A percentile compares a stretch with the other conserved stretches of the same genome.
phyloP scores from a whole-genome alignment of 2,797 vertebrate genomes.

The Clamator glandarius region DNA sequence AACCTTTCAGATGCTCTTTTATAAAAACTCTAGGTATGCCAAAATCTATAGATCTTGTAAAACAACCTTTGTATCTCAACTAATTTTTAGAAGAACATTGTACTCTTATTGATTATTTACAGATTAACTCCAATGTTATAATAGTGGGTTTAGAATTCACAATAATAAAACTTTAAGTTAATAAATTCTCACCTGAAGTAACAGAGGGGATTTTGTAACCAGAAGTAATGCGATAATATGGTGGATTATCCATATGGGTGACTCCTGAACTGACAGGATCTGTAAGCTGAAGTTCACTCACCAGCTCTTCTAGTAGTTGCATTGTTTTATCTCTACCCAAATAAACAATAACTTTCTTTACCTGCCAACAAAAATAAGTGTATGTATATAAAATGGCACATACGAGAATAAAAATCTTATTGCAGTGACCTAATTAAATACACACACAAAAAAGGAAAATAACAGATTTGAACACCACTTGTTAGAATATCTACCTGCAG shows the following conservation, averaged over 20 bases:
- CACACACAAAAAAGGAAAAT: not conserved
- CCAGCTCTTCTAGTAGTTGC: conserved; percentile 96
- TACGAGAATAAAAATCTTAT: not conserved
- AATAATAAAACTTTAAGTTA: not conserved
- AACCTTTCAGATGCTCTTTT: not conserved
- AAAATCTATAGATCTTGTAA: not conserved
- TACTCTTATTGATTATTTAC: not conserved
- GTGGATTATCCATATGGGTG: conserved; percentile 98
- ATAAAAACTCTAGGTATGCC: not conserved
- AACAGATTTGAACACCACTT: not conserved
- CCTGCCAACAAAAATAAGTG: conserved; percentile 75
- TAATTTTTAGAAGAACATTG: not conserved
- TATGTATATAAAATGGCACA: not conserved
- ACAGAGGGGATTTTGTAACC: conserved; percentile 97
- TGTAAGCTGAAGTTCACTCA: conserved; percentile 93
- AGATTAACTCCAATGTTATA: not conserved
- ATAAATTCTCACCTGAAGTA: conserved; percentile 88
- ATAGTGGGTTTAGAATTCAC: not conserved
- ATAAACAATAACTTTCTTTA: conserved; percentile 98
- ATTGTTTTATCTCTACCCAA: conserved; percentile 98
- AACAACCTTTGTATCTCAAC: not conserved
- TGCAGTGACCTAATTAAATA: not conserved
- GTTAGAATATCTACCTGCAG: not conserved
- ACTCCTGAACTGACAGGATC: conserved; percentile 95
- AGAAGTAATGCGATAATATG: conserved; percentile 96